Conservation (phyloP, 2,113 vertebrate genomes). For the Ursus arctos region DNA sequence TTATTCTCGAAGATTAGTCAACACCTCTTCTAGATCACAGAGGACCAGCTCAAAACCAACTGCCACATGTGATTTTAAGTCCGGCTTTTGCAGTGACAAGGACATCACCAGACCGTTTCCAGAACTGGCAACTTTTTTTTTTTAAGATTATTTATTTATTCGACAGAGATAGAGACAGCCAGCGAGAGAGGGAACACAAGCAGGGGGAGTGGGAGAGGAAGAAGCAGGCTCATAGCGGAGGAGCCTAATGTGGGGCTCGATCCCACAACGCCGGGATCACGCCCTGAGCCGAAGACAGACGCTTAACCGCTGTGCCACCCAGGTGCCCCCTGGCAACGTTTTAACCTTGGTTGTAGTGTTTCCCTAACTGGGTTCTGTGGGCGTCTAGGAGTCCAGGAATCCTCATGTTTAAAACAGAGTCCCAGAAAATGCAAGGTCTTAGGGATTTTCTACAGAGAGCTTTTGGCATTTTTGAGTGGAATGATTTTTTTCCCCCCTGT, state of each 20-base stretch:
- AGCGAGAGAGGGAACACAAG: no score
- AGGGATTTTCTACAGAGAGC: background rate
- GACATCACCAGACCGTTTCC: background rate
- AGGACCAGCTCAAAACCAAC: background rate
- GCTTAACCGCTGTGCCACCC: no score
- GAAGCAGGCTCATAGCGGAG: no score
- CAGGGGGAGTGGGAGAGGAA: no score
- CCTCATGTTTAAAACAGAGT: background rate
- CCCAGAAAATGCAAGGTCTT: background rate
- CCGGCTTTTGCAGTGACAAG: background rate
- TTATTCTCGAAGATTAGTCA: background rate
- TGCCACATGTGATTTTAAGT: background rate
- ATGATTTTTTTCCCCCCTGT: background rate
- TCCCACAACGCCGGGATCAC: no score
- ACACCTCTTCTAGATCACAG: background rate
- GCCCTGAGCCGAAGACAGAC: no score
- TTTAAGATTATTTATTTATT: no score
- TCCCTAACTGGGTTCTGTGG: background rate
- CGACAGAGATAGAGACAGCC: no score
- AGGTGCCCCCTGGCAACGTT: background rate
- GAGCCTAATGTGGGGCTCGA: no score
- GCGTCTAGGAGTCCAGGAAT: background rate
- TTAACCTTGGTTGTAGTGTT: background rate
- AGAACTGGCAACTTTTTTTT: background rate
- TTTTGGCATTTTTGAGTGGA: background rate